Evolutionary conservation across 92 coral and sea anemone genomes (phyloP).

Genomic region (Zoanthus solanderi): DNA sequence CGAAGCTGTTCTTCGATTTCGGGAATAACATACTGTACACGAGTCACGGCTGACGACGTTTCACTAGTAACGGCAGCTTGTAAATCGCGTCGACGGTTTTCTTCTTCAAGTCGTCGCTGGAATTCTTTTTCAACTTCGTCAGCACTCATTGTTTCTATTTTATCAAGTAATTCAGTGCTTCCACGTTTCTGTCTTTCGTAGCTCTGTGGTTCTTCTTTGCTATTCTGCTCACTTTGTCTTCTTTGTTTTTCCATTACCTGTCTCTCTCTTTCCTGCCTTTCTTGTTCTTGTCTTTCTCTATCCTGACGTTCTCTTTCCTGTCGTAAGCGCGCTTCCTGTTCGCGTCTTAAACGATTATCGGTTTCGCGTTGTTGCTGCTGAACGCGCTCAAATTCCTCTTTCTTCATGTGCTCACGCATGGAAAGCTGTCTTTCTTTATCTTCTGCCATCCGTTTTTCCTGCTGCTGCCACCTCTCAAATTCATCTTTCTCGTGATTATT

Average conservation of each 20-base stretch:
- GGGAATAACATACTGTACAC: conserved; percentile 86
- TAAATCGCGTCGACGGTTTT: conserved; percentile 59
- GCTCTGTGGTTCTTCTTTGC: conserved; percentile 65
- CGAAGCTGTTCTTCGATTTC: conserved; percentile 76
- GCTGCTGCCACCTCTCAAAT: conserved; percentile 80
- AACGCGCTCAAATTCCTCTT: conserved; percentile 45
- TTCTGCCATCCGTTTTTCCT: conserved; percentile 49
- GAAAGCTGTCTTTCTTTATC: conserved; percentile 59
- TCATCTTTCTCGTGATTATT: conserved; percentile 39
- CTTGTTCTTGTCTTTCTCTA: conserved; percentile 62
- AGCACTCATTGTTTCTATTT: conserved; percentile 76
- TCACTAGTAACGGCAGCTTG: conserved; percentile 48
- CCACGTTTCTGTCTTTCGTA: conserved; percentile 57
- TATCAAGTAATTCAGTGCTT: conserved; percentile 78
- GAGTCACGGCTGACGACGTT: conserved; percentile 78
- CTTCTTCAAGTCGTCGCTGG: conserved; percentile 84
- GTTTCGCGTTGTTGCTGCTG: conserved; percentile 71
- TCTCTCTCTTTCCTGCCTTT: conserved; percentile 69
- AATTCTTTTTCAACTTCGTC: conserved; percentile 95
- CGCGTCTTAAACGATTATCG: conserved; percentile 72
- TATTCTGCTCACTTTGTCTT: conserved; percentile 48
- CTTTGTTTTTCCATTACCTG: conserved; percentile 63
- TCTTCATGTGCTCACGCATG: conserved; percentile 56
- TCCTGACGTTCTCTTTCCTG: conserved; percentile 64
- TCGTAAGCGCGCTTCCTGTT: conserved; percentile 64